Percentiles rank a stretch among this genome's conserved stretches.
phyloP scores from a whole-genome alignment of 2,888 invertebrate genomes.

The Andricus quercusramuli region DNA sequence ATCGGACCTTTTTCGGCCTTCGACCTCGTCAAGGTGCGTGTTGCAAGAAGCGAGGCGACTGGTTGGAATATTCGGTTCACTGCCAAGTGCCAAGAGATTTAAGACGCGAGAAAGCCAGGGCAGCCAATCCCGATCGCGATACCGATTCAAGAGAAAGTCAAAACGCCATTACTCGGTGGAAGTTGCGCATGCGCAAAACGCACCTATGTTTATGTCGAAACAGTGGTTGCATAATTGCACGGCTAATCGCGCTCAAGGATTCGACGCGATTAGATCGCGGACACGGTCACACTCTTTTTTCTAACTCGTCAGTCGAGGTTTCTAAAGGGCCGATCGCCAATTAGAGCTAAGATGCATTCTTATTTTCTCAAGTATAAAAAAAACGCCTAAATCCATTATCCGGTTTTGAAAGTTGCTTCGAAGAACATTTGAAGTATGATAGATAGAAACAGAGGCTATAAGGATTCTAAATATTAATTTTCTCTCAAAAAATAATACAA shows the following conservation, averaged over 20 bases:
- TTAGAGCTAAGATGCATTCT: slow-evolving; percentile 17
- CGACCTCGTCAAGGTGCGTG: slow-evolving; percentile 41
- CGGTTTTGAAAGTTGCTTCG: neutral
- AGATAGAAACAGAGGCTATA: neutral
- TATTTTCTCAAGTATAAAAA: neutral
- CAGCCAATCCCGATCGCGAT: slow-evolving; percentile 54
- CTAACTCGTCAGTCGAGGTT: slow-evolving; percentile 2
- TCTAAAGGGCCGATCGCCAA: slow-evolving; percentile 10
- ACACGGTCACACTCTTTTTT: slow-evolving; percentile 43
- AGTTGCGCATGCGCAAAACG: slow-evolving; percentile 49
- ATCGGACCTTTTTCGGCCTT: slow-evolving; percentile 27
- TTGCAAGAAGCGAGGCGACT: slow-evolving; percentile 46
- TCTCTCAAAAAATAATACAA: too few relatives aligned
- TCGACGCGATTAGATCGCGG: slow-evolving; percentile 55
- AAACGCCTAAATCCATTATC: neutral
- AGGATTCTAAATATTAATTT: too few relatives aligned
- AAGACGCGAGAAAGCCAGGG: slow-evolving; percentile 63
- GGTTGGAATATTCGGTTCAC: slow-evolving; percentile 63
- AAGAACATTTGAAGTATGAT: neutral
- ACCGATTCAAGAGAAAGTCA: slow-evolving; percentile 60
- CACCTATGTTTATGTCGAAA: slow-evolving; percentile 53
- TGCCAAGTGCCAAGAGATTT: slow-evolving; percentile 65
- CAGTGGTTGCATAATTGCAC: slow-evolving; percentile 55
- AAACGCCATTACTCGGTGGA: slow-evolving; percentile 49
- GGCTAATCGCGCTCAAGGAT: slow-evolving; percentile 57